A percentile compares a stretch with the other conserved stretches of the same genome.
Conservation (phyloP, 2,797 vertebrate species). For the Sarcophilus harrisii region DNA sequence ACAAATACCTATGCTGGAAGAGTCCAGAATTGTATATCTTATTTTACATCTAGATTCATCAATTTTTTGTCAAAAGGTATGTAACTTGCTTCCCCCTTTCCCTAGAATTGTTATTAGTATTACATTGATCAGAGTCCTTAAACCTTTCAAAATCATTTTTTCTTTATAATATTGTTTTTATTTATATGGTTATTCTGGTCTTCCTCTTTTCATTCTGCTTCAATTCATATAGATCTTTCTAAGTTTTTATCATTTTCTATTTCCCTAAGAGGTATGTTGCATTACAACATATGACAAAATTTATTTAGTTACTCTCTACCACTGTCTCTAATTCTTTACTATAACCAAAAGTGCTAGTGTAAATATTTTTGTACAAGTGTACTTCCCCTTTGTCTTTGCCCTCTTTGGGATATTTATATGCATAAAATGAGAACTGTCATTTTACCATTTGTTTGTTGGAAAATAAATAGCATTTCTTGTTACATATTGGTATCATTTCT, state of each 20-base stretch:
- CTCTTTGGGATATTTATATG: neutral
- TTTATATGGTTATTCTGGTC: neutral
- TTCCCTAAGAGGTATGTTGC: neutral
- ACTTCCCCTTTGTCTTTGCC: neutral
- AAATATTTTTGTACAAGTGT: neutral
- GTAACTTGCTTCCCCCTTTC: neutral
- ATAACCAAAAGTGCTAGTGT: neutral
- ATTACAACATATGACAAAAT: neutral
- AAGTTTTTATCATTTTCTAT: neutral
- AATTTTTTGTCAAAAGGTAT: neutral
- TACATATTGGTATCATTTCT: neutral
- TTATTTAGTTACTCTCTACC: neutral
- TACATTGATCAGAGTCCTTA: neutral
- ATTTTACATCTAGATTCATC: neutral
- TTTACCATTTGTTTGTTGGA: neutral
- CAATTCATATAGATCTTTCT: neutral
- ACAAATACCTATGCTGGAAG: neutral
- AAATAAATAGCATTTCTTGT: neutral
- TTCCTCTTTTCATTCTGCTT: neutral
- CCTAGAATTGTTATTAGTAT: neutral
- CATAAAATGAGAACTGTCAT: neutral
- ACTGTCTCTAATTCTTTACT: neutral
- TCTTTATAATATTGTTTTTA: neutral
- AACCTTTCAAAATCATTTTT: neutral
- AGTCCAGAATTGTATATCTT: neutral